Conservation (phyloP, 2,797 vertebrate genomes). For the Catamblyrhynchus diadema region DNA sequence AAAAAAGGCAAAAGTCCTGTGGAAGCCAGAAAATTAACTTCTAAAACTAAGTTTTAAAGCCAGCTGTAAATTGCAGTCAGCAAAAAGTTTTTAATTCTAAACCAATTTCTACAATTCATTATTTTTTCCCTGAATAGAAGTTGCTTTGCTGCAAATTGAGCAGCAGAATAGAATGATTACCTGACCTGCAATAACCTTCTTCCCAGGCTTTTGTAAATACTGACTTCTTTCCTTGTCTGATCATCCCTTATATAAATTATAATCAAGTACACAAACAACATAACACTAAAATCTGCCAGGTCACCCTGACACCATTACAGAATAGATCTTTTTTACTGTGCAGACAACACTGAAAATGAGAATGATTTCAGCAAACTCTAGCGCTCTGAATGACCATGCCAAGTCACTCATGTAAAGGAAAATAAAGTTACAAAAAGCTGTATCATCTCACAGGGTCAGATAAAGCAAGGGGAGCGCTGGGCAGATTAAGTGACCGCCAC, state of each 20-base stretch:
- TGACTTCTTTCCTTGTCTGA: neutral
- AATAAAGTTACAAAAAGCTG: neutral
- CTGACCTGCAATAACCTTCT: neutral
- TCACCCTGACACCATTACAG: neutral
- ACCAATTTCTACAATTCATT: neutral
- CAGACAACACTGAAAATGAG: neutral
- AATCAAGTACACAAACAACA: neutral
- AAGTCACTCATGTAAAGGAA: neutral
- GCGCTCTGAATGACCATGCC: neutral
- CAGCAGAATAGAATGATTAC: neutral
- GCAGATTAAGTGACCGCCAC: constrained; percentile 33
- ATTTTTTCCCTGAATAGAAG: neutral
- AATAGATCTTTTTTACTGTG: neutral
- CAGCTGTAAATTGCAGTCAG: neutral
- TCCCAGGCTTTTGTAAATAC: neutral
- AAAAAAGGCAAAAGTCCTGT: neutral
- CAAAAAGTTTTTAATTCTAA: neutral
- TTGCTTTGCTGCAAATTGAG: neutral
- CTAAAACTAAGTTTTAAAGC: neutral
- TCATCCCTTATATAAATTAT: neutral
- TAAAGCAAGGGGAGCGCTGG: neutral
- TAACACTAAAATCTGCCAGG: neutral
- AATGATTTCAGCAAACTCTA: neutral
- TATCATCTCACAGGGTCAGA: neutral
- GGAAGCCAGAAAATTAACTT: neutral